Conservation (phyloP, 1,140 invertebrate genomes). For the Stenopsyche tienmushanensis region DNA sequence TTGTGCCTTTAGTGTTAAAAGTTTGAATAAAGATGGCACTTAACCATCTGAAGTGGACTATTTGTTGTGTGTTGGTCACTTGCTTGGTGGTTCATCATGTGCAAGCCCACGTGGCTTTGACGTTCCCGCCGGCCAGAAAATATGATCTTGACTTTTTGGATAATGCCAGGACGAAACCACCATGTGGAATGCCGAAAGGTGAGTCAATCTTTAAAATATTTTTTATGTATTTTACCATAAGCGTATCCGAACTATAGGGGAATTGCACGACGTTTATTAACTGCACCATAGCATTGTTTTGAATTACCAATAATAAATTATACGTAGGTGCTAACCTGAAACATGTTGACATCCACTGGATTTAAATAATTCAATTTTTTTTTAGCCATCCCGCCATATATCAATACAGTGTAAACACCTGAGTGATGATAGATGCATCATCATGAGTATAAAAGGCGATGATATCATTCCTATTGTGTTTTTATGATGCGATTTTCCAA, state of each 20-base stretch:
- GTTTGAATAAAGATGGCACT: too few species aligned
- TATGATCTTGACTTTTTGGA: constrained; percentile 94
- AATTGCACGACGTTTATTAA: background rate
- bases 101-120: constrained; percentile 76
- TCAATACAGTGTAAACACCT: too few species aligned
- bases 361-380: background rate
- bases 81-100: constrained; percentile 41
- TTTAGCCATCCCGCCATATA: background rate
- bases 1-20: background rate
- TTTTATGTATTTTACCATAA: too few species aligned
- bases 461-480: too few species aligned
- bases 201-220: constrained; percentile 46
- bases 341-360: background rate
- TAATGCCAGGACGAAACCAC: constrained; percentile 82
- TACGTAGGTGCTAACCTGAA: background rate
- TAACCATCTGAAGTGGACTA: too few species aligned
- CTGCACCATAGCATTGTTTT: too few species aligned
- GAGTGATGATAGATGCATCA: too few species aligned
- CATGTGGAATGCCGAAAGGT: constrained; percentile 97
- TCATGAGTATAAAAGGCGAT: too few species aligned
- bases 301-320: background rate
- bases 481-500: too few species aligned
- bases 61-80: background rate
- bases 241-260: background rate
- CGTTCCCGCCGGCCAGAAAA: constrained; percentile 79